Base-by-base conservation (phyloP, 2,797 vertebrate species). In the Melopsittacus undulatus region DNA sequence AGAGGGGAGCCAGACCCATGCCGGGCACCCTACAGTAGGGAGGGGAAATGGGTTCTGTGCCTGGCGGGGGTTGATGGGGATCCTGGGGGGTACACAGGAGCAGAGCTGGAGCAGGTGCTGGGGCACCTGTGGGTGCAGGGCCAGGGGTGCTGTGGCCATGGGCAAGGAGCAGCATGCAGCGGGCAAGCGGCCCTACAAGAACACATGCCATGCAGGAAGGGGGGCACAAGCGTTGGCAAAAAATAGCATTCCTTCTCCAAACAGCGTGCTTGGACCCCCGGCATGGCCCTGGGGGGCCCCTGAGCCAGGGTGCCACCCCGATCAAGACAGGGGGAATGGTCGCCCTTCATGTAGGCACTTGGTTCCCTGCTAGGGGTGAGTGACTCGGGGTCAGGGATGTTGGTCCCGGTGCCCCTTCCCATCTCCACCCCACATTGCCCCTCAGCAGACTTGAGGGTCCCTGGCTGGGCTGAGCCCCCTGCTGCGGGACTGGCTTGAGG, bases 331-430 rank as follows among this genome's bases (percentile, higher is more conserved):
- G 68, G 67, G 36, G 29, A 67, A 63, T 87, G 66, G 89, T 83
- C 1, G 2, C 72, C 90, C 90, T 96, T 79, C 84, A 1, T 89
- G 90, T 96, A 96, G 96, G 95, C 95, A 96, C 95, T 96, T 96
- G 84, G 79, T 95, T 95, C 91, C 93, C 94, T 95, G 93, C 90
- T 66, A 66, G 87, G 64, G 59, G 82, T 64, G 89, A 94, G 57
- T 80, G 75, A 92, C 59, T 40, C 11, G 12, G 56, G 8, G 12
- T 32, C 19, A 10, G 59, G 43, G 51, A 88, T 42, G 1, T 59
- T 0, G 0, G 66, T 68, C 70, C 78, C 9, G 2, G 21, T 1
- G 11, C 66, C 49, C n/a, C 7, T 19, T 85, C 49, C 43, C 10
- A 7, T 56, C 68, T 84, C 36, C 90, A 81, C 73, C 61, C 43